These are phyloP conservation scores for Gobionotothen gibberifrons DNA, from an alignment of 2,797 vertebrate genomes.

Conservation along the genomic window DNA sequence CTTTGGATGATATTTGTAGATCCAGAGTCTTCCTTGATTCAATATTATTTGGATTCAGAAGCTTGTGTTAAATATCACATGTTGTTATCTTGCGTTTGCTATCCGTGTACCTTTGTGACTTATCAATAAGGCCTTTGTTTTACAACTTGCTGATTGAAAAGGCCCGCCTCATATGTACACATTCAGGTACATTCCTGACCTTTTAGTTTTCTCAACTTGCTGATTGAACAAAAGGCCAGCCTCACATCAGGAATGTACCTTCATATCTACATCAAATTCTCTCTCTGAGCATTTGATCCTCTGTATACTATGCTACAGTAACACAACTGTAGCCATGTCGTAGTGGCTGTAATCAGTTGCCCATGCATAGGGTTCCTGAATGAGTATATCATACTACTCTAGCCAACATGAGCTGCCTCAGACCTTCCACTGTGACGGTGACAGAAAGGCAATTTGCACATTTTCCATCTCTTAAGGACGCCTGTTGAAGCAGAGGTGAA, in stretches of 20 bases:
- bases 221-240: too few relatives aligned
- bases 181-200: background rate
- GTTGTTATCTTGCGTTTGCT: background rate
- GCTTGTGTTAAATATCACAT: too few relatives aligned
- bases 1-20: too few relatives aligned
- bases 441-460: slow-evolving; percentile 52
- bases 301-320: background rate
- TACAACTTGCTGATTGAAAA: background rate
- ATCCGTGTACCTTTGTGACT: background rate
- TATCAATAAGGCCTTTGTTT: background rate
- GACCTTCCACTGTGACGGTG: slow-evolving; percentile 19
- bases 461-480: slow-evolving; percentile 24
- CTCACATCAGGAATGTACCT: too few relatives aligned
- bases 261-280: background rate
- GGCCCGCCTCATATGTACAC: background rate
- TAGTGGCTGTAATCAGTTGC: background rate
- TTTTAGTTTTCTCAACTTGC: too few relatives aligned
- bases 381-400: slow-evolving; percentile 8
- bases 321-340: slow-evolving; percentile 1
- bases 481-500: slow-evolving; percentile 39
- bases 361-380: background rate
- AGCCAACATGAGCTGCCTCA: slow-evolving; percentile 15
- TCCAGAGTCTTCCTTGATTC: too few relatives aligned
- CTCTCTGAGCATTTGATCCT: background rate
- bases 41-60: too few relatives aligned